Conservation (phyloP, 2,888 invertebrate genomes). For the Metopia argyrocephala region DNA sequence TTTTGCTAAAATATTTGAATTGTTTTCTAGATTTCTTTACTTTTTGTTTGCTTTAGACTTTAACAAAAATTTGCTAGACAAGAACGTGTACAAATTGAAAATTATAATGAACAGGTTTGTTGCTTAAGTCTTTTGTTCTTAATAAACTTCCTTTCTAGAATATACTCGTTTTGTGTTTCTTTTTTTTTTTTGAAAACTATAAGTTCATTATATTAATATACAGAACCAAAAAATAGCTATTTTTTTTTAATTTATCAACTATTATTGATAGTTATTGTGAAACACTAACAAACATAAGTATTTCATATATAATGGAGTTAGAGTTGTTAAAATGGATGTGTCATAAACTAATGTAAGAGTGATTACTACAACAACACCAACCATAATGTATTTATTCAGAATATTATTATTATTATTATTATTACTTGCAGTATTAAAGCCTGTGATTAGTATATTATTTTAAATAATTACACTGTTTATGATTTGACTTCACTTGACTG, state of each 20-base stretch:
- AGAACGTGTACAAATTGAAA: too few species aligned
- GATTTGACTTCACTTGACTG: constrained; percentile 57
- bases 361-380: background rate
- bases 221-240: too few species aligned
- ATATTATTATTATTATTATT: background rate
- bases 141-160: background rate
- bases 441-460: constrained; percentile 21
- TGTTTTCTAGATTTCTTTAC: too few species aligned
- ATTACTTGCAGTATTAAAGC: background rate
- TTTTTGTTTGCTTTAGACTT: too few species aligned
- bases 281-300: too few species aligned
- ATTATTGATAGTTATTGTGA: background rate
- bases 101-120: constrained; percentile 11
- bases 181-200: background rate
- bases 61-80: too few species aligned
- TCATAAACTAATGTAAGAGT: background rate
- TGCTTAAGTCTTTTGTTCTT: constrained; percentile 28
- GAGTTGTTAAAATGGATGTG: background rate
- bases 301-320: too few species aligned
- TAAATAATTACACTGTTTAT: constrained; percentile 36
- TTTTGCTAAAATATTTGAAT: too few species aligned
- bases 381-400: too few species aligned
- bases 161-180: background rate
- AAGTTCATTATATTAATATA: too few species aligned
- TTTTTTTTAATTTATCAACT: background rate